Percentiles rank a stretch among this genome's conserved stretches.
Evolutionary conservation across 2,888 invertebrate species (phyloP).

Genomic region (Drosophila demipolita): DNA sequence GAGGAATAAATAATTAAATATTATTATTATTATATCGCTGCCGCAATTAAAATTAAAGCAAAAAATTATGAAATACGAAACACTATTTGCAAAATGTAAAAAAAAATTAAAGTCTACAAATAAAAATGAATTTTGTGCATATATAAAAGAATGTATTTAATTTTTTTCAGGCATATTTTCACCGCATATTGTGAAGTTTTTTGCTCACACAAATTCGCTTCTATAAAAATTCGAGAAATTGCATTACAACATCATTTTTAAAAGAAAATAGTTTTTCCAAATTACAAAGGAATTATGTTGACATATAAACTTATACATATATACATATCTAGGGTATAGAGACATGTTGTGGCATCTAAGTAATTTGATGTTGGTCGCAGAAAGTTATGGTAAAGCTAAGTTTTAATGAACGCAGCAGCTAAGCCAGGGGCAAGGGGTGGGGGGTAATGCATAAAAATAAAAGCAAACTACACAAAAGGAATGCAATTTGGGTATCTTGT

Average conservation of each 20-base stretch:
- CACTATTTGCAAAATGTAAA: background rate
- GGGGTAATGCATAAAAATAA: conserved; percentile 59
- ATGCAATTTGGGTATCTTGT: conserved; percentile 69
- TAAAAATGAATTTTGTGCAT: background rate
- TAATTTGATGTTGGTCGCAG: conserved; percentile 45
- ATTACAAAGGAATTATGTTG: background rate
- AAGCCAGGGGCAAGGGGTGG: conserved; percentile 34
- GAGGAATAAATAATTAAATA: background rate
- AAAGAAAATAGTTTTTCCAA: background rate
- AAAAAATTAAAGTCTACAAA: background rate
- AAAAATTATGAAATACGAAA: background rate
- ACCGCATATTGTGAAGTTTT: background rate
- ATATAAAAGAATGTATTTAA: background rate
- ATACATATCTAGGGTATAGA: background rate
- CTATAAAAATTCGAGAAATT: background rate
- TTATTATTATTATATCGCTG: background rate
- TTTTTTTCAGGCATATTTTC: background rate
- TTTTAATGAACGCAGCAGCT: conserved; percentile 65
- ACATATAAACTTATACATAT: background rate
- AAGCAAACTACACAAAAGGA: conserved; percentile 53
- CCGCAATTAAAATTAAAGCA: background rate
- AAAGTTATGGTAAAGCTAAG: conserved; percentile 54
- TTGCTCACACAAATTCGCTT: background rate
- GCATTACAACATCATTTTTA: background rate
- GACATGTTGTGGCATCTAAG: conserved; percentile 38